Evolutionary conservation across 2,797 vertebrate species (phyloP), one percentile per base, ranked within the genome.

Genomic region (Takifugu ocellatus): DNA sequence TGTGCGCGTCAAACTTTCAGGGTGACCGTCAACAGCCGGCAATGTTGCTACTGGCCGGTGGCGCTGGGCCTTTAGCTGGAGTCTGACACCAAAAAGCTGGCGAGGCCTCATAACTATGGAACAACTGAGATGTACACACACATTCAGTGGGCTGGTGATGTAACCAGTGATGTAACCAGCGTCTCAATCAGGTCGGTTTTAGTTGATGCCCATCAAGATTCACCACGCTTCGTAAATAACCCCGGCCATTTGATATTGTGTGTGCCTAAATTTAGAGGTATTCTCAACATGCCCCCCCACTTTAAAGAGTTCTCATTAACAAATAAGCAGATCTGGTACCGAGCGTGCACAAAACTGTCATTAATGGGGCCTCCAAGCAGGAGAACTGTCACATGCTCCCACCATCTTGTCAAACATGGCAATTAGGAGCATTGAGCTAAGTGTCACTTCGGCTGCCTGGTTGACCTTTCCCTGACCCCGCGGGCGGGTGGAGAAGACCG

Each of bases 401-500:
- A 6, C 25, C 49, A 68, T 54, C 56, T 46, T 25, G 67, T 81
- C 62, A 77, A 79, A 78, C 51, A 39, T 54, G 45, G 70, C 69
- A 81, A 80, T 83, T 79, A 82, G 74, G 54, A 72, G 39, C 66
- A 46, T 29, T 66, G 73, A 72, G 74, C 65, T 1, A 52, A 63
- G 79, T 53, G 71, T 76, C 74, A 61, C 70, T 76, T 75, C 58
- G 59, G 66, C 54, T n/a, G 66, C 63, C 61, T 79, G 60, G 14
- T 45, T 84, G 84, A 83, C 84, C 83, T 84, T 69, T 79, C 48
- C 57, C 42, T 7, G 49, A 54, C 65, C 59, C 65, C 11, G 39
- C 39, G 61, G 6, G 39, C 57, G 45, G 46, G 53, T 61, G 48
- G 56, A 56, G 64, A 31, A 7, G 6, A 51, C 60, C 1, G 47